These are phyloP conservation scores for Dryas iulia DNA, from an alignment of 1,140 invertebrate species.

Conservation along the genomic window DNA sequence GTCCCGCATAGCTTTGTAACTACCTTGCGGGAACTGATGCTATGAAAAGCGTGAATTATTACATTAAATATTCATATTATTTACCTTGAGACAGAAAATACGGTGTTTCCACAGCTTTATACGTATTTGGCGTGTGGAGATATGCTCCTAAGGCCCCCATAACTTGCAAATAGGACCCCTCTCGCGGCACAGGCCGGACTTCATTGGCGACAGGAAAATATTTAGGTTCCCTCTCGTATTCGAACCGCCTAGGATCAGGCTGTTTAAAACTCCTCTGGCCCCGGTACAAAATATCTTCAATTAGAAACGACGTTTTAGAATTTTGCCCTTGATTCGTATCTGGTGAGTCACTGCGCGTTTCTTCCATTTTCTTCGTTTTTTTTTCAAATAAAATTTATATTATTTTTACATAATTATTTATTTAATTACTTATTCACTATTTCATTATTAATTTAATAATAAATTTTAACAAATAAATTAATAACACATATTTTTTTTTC, in stretches of 20 bases:
- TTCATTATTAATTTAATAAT: not conserved
- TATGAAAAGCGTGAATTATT: no score
- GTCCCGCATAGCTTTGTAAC: no score
- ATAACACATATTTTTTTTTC: not conserved
- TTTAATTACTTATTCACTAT: not conserved
- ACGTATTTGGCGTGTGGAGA: conserved; percentile 82
- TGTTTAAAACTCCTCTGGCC: conserved; percentile 43
- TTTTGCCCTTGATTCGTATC: conserved; percentile 56
- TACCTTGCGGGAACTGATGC: no score
- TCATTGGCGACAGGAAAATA: conserved; percentile 67
- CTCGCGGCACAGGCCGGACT: conserved; percentile 71
- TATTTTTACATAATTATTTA: conserved; percentile 3
- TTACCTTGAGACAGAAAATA: conserved; percentile 86
- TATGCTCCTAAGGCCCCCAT: conserved; percentile 83
- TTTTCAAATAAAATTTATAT: not conserved
- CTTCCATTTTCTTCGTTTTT: conserved; percentile 47
- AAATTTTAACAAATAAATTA: not conserved
- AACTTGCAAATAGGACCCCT: conserved; percentile 83
- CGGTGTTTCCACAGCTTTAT: conserved; percentile 83
- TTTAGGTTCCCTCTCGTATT: conserved; percentile 56
- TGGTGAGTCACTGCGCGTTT: conserved; percentile 61
- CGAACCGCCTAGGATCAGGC: conserved; percentile 53
- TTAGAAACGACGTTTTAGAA: conserved; percentile 86
- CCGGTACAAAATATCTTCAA: conserved; percentile 90
- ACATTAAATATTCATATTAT: not conserved